Conservation (phyloP, 2,888 invertebrate genomes). For the Sarcophaga rosellei region DNA sequence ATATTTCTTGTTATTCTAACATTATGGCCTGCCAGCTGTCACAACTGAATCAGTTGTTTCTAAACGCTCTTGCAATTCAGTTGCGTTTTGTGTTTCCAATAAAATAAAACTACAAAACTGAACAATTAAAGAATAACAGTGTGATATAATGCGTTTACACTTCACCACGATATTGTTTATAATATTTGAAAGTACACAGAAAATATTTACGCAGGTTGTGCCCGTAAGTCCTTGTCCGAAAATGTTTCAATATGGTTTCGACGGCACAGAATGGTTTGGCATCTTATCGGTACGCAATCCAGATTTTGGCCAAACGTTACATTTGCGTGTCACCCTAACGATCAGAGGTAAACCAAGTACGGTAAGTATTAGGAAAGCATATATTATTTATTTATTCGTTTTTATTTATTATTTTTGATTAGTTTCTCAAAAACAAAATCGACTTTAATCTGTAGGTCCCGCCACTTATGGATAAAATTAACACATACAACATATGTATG, state of each 20-base stretch:
- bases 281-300: constrained; percentile 79
- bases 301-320: constrained; percentile 73
- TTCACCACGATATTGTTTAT: constrained; percentile 70
- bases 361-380: constrained; percentile 78
- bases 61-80: constrained; percentile 66
- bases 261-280: constrained; percentile 81
- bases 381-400: background rate
- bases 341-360: constrained; percentile 78
- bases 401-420: background rate
- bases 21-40: constrained; percentile 28
- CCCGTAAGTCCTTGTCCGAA: constrained; percentile 80
- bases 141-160: constrained; percentile 70
- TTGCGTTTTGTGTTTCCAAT: constrained; percentile 53
- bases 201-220: constrained; percentile 74
- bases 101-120: background rate
- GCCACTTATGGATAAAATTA: no score
- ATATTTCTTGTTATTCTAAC: constrained; percentile 4
- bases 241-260: constrained; percentile 81
- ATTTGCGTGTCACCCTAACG: constrained; percentile 77
- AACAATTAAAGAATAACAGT: background rate
- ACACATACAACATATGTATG: no score
- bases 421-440: no score
- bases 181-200: constrained; percentile 71
- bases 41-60: constrained; percentile 64
- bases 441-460: no score